phyloP scores from a whole-genome alignment of 2,797 vertebrate species.

The Cuculus canorus region DNA sequence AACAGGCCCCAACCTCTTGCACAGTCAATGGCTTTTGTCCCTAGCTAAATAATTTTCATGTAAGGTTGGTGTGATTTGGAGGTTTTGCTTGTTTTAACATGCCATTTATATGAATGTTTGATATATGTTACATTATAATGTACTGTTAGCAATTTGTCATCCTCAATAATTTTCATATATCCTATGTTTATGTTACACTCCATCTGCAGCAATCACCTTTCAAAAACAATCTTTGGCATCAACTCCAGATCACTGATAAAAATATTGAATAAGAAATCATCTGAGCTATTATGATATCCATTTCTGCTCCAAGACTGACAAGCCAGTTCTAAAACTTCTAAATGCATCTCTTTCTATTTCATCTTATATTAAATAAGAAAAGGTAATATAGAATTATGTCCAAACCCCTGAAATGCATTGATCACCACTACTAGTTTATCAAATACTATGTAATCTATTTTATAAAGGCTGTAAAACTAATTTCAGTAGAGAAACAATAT shows the following conservation, averaged over 20 bases:
- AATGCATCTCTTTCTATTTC: background rate
- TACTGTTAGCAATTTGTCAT: background rate
- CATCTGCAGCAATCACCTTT: background rate
- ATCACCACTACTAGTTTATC: background rate
- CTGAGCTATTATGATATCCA: background rate
- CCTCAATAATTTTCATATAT: background rate
- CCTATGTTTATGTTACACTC: background rate
- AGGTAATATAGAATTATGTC: background rate
- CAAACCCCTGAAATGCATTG: background rate
- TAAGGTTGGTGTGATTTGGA: background rate
- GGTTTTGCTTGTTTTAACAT: background rate
- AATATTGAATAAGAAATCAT: background rate
- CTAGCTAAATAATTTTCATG: background rate
- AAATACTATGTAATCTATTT: background rate
- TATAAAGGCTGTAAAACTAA: background rate
- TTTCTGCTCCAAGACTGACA: background rate
- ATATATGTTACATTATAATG: background rate
- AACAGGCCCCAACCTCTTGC: background rate
- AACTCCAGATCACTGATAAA: background rate
- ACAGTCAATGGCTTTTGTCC: background rate
- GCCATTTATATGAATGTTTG: background rate
- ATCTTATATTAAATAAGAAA: background rate
- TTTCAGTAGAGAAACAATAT: background rate
- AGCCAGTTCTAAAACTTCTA: background rate
- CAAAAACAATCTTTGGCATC: background rate